Percentiles rank a stretch among this genome's conserved stretches.
Conservation (phyloP, 2,888 invertebrate species). For the Hydroisotoma schaefferi region DNA sequence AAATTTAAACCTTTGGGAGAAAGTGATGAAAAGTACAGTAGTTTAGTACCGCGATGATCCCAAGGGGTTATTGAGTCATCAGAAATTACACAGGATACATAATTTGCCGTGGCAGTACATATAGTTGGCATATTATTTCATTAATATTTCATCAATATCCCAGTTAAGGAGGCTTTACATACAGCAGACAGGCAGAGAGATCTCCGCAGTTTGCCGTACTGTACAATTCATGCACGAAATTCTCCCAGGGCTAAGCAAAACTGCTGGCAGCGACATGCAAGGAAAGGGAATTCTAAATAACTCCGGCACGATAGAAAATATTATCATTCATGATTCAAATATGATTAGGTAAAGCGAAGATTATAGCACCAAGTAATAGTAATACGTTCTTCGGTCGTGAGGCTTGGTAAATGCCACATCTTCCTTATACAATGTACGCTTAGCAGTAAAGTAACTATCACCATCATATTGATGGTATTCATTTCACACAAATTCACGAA, state of each 20-base stretch:
- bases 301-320: constrained; percentile 1
- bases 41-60: too few species aligned
- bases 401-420: too few species aligned
- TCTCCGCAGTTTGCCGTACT: constrained; percentile 19
- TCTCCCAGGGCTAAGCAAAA: constrained; percentile 27
- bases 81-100: background rate
- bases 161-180: too few species aligned
- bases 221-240: constrained; percentile 35
- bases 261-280: constrained; percentile 26
- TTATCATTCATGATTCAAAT: constrained; percentile 17
- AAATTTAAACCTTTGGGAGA: too few species aligned
- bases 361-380: background rate
- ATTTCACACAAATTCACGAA: too few species aligned
- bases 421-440: too few species aligned
- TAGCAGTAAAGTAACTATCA: too few species aligned
- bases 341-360: constrained; percentile 12
- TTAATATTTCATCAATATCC: constrained; percentile 36
- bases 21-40: too few species aligned
- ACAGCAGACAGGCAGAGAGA: constrained; percentile 1
- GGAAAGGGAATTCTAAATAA: constrained; percentile 10
- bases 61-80: constrained; percentile 4
- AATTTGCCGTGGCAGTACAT: background rate
- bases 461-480: too few species aligned
- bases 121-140: constrained; percentile 20
- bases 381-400: too few species aligned